These are phyloP conservation scores for Sebastes cheni DNA, from an alignment of 2,797 vertebrate species.

Conservation along the genomic window DNA sequence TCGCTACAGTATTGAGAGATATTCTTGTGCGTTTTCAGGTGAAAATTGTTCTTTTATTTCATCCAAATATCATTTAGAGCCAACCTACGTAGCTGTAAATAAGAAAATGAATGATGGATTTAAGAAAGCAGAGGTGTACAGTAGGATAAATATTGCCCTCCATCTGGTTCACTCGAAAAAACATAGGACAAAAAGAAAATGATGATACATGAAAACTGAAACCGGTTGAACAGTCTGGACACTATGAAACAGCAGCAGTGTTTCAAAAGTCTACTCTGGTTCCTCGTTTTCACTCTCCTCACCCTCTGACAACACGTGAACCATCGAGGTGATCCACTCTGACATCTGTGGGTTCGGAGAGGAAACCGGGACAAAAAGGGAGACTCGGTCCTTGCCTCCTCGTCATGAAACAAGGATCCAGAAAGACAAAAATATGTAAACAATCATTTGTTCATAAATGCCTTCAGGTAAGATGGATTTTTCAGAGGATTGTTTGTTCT, in stretches of 20 bases:
- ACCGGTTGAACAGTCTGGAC: constrained; percentile 21
- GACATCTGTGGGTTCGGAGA: neutral
- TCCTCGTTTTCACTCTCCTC: constrained; percentile 1
- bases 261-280: constrained; percentile 20
- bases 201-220: constrained; percentile 26
- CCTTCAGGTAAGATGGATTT: constrained; percentile 43
- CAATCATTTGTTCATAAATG: constrained; percentile 75
- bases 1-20: constrained; percentile 19
- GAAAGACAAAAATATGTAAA: constrained; percentile 62
- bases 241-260: constrained; percentile 39
- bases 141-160: constrained; percentile 43
- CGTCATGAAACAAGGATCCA: constrained; percentile 19
- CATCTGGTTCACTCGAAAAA: constrained; percentile 41
- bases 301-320: neutral
- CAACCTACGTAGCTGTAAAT: constrained; percentile 55
- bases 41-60: constrained; percentile 43
- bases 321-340: neutral
- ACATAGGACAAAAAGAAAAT: constrained; percentile 23
- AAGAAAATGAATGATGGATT: constrained; percentile 36
- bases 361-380: neutral
- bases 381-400: constrained; percentile 9
- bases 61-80: constrained; percentile 60
- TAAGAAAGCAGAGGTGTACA: constrained; percentile 30
- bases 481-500: constrained; percentile 38
- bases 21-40: constrained; percentile 27